phyloP scores from a whole-genome alignment of 2,797 vertebrate genomes.

The Gorsachius magnificus region DNA sequence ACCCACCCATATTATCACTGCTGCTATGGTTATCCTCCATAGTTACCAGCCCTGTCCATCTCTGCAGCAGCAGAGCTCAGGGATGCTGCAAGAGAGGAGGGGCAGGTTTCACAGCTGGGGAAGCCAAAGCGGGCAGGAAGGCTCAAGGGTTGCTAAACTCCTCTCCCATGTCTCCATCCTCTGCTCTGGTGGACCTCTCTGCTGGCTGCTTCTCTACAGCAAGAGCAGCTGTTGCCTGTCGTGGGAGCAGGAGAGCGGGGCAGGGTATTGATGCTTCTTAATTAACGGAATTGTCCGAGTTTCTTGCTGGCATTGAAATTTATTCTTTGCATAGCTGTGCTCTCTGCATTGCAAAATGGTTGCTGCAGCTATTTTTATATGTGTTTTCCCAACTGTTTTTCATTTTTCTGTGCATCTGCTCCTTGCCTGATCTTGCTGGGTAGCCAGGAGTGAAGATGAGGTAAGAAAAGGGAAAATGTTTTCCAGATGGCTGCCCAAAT shows the following conservation, averaged over 20 bases:
- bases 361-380: neutral
- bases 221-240: neutral
- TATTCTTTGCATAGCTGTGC: neutral
- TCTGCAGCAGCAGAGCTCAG: neutral
- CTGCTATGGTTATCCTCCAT: accelerated
- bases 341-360: neutral
- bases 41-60: neutral
- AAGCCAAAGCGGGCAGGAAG: neutral
- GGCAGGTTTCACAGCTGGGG: neutral
- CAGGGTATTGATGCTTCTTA: neutral
- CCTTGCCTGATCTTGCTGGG: neutral
- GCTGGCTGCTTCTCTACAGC: neutral
- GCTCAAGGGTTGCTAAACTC: neutral
- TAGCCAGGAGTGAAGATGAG: neutral
- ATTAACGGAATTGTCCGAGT: neutral
- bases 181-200: neutral
- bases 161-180: neutral
- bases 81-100: neutral
- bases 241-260: neutral
- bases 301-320: neutral
- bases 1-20: too few species aligned
- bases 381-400: neutral
- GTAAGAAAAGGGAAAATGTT: neutral
- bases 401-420: neutral
- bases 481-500: neutral